These are phyloP conservation scores for Drosophila micromelanica DNA, from an alignment of 1,140 invertebrate genomes.

Conservation along the genomic window DNA sequence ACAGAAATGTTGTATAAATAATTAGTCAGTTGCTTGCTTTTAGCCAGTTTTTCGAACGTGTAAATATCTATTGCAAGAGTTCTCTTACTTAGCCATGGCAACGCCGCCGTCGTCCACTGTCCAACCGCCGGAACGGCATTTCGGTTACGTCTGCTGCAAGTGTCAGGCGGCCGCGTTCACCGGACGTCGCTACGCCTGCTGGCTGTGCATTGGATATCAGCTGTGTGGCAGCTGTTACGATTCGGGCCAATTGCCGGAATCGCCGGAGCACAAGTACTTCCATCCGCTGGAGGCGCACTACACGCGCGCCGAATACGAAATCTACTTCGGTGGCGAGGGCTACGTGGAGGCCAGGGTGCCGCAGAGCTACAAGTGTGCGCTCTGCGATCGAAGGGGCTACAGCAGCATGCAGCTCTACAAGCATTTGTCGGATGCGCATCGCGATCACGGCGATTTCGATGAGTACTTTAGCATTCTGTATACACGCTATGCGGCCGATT, in stretches of 20 bases:
- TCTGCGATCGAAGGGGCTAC: constrained; percentile 29
- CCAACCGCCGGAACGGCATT: constrained; percentile 37
- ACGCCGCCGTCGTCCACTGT: not conserved
- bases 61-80: no score
- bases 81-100: constrained; percentile 3
- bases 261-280: constrained; percentile 36
- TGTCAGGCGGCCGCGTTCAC: constrained; percentile 16
- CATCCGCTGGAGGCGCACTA: constrained; percentile 49
- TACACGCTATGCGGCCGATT: constrained; percentile 3
- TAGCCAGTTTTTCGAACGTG: no score
- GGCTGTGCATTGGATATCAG: constrained; percentile 41
- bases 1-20: no score
- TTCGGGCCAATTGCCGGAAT: not conserved
- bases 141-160: constrained; percentile 35
- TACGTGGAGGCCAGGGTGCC: constrained; percentile 6
- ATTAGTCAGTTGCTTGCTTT: no score
- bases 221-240: constrained; percentile 51
- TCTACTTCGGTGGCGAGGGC: constrained; percentile 41
- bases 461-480: constrained; percentile 32
- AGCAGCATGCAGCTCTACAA: constrained; percentile 2
- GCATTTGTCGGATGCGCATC: constrained; percentile 27
- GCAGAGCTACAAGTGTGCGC: constrained; percentile 59
- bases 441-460: constrained; percentile 28
- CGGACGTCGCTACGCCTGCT: constrained; percentile 56
- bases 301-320: constrained; percentile 28